Conservation (phyloP, 2,113 vertebrate species). For the Gallinago jamesoni region DNA sequence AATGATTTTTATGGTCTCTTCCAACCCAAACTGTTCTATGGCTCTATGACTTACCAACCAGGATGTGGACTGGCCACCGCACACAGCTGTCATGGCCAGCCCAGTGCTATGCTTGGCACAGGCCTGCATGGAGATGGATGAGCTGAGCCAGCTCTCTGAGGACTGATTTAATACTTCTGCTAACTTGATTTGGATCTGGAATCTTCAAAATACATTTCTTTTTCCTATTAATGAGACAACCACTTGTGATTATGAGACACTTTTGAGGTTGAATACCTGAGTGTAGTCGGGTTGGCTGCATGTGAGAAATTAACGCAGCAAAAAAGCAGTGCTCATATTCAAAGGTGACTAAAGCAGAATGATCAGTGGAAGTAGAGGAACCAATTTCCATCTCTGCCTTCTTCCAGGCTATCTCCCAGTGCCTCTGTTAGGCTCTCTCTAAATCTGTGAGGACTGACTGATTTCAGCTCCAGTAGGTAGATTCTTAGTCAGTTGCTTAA, state of each 20-base stretch:
- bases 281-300: background rate
- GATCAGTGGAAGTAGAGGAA: background rate
- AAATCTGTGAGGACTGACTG: background rate
- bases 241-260: background rate
- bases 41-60: background rate
- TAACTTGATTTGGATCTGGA: background rate
- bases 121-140: background rate
- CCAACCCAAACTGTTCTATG: no score
- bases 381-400: background rate
- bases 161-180: background rate
- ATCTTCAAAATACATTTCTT: background rate
- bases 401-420: background rate
- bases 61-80: rapidly evolving
- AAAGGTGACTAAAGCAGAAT: background rate
- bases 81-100: background rate
- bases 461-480: background rate
- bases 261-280: background rate
- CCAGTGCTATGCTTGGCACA: background rate
- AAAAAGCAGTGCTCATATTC: background rate
- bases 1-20: no score
- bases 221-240: background rate
- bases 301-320: background rate
- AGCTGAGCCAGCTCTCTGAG: background rate
- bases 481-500: background rate
- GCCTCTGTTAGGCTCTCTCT: background rate